Evolutionary conservation across 1,140 invertebrate genomes (phyloP), one percentile per base, ranked within the genome.

Genomic region (Plectrocnemia conspersa): DNA sequence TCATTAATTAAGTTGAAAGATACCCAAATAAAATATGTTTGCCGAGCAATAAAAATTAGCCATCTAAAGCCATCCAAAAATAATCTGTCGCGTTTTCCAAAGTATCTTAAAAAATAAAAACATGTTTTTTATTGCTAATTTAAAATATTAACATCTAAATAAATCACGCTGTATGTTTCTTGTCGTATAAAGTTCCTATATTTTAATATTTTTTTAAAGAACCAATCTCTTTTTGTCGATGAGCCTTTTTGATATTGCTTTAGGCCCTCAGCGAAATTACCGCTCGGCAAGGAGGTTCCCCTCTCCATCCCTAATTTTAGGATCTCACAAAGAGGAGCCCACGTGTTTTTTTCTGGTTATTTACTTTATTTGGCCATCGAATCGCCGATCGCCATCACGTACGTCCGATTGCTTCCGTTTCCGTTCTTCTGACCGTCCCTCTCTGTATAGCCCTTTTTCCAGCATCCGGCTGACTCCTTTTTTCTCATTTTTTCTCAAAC

Each of bases 331-430:
- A 4, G 18, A 29, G 41, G 44, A 45, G 10, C 6, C 11, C 25
- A 54, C 52, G 41, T 45, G 41, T 55, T 9, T n/a, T 55, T 52
- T 40, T 36, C 33, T 35, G 52, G 23, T 25, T 36, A 46, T 55
- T 50, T 38, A 54, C 45, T 54, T 52, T 59, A 48, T 53, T 54
- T 54, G 58, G 23, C 42, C 58, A 46, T 54, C 56, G 27, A 33
- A 46, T 45, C 54, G 24, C 18, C 22, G 42, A 52, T 56, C 52
- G 41, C 49, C 54, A 47, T 61, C 59, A 61, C 54, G 59, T 61
- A 35, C 59, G 44, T 54, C 44, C 59, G 59, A 61, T 61, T 61
- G 54, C 59, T 61, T 61, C 59, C 59, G 59, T 52, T 57, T 61
- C 54, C 59, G 44, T 22, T 41, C 49, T 52, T 42, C 45, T 45